A percentile compares a stretch with the other conserved stretches of the same genome.
phyloP scores from a whole-genome alignment of 1,140 invertebrate genomes.

The Apis cerana region DNA sequence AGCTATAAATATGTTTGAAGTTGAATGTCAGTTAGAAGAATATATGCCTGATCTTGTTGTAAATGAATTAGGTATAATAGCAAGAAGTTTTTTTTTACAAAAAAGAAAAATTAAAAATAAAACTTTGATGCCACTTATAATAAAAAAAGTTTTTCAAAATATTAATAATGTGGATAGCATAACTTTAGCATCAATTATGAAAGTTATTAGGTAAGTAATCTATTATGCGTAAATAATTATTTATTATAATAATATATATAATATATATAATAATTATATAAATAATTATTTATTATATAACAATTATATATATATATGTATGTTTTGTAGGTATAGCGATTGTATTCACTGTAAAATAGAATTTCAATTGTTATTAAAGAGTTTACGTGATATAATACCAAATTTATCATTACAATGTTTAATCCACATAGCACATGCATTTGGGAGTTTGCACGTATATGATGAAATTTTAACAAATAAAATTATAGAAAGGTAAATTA shows the following conservation, averaged over 20 bases:
- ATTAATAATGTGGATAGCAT: conserved; percentile 79
- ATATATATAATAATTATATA: neutral
- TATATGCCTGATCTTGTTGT: conserved; percentile 78
- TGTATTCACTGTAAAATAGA: neutral
- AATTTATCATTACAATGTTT: conserved; percentile 76
- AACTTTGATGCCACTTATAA: conserved; percentile 76
- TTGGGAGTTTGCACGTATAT: conserved; percentile 75
- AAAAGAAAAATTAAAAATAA: conserved; percentile 80
- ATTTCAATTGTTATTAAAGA: conserved; percentile 30
- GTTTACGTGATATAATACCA: conserved; percentile 30
- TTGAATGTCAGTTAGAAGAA: conserved; percentile 80
- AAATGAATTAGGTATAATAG: conserved; percentile 82
- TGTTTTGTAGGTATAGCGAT: conserved; percentile 51
- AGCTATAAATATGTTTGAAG: conserved; percentile 81
- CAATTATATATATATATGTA: conserved; percentile 23
- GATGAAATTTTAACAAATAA: conserved; percentile 71
- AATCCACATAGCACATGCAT: conserved; percentile 82
- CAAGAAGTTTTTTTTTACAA: conserved; percentile 84
- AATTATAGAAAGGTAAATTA: conserved; percentile 75
- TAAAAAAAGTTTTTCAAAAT: conserved; percentile 72
- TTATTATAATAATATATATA: too few relatives aligned
- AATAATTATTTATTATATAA: too few relatives aligned
- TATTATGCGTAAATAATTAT: neutral
- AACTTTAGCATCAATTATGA: conserved; percentile 81
- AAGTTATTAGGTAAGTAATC: conserved; percentile 76